A percentile compares a stretch with the other conserved stretches of the same genome.
These are phyloP conservation scores for Eustalomyia histrio DNA, from an alignment of 2,888 invertebrate species.

Conservation along the genomic window DNA sequence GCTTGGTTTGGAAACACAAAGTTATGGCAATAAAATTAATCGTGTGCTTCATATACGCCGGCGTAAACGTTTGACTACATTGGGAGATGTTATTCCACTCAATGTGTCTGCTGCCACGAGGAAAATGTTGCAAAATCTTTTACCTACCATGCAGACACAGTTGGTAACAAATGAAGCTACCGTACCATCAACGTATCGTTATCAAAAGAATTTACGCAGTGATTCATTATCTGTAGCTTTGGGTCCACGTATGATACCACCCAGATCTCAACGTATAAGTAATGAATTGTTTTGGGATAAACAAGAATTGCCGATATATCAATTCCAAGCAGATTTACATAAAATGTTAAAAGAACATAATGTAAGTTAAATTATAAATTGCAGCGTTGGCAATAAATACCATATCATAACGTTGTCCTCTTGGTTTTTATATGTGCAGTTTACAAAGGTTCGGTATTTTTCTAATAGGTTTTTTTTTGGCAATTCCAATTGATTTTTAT, in stretches of 20 bases:
- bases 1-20: conserved; percentile 70
- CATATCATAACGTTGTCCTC: too few species aligned
- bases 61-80: conserved; percentile 42
- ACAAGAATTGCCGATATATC: conserved; percentile 71
- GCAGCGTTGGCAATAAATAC: too few species aligned
- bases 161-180: conserved; percentile 46
- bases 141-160: conserved; percentile 59
- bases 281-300: conserved; percentile 67
- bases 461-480: too few species aligned
- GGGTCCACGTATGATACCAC: conserved; percentile 71
- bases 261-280: conserved; percentile 59
- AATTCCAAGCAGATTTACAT: conserved; percentile 68
- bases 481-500: too few species aligned
- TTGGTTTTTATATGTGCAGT: too few species aligned
- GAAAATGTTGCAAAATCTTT: conserved; percentile 57
- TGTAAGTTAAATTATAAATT: conserved; percentile 65
- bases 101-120: conserved; percentile 64
- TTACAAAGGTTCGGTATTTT: too few species aligned
- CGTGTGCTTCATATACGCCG: conserved; percentile 71
- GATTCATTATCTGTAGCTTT: conserved; percentile 67
- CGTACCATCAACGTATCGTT: conserved; percentile 40
- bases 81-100: conserved; percentile 62
- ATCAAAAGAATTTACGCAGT: conserved; percentile 63
- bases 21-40: conserved; percentile 67
- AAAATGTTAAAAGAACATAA: conserved; percentile 68